Conservation (phyloP, 2,797 vertebrate genomes). For the Anabas testudineus region DNA sequence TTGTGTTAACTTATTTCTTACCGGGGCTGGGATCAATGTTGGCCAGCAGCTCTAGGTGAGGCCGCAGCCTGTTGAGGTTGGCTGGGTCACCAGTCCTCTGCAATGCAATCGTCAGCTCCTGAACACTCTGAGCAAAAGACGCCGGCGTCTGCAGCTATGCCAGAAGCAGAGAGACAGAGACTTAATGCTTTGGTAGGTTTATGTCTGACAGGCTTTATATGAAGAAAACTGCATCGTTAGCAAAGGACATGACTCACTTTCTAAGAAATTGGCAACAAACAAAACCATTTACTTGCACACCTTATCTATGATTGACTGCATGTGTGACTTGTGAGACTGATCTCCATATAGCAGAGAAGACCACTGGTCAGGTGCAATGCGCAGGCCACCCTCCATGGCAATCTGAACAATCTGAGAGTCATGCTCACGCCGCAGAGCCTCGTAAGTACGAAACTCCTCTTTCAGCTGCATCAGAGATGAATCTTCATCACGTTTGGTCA, state of each 20-base stretch:
- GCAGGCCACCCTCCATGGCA: conserved; percentile 97
- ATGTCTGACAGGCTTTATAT: background rate
- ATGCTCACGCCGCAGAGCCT: conserved; percentile 95
- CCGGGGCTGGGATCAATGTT: conserved; percentile 99
- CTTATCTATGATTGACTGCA: conserved; percentile 99
- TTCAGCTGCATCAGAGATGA: conserved; percentile 99
- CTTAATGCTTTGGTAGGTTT: conserved; percentile 7
- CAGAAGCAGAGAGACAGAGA: background rate
- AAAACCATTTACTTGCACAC: conserved; percentile 62
- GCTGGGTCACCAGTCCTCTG: conserved; percentile 99
- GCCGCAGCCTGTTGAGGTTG: conserved; percentile 96
- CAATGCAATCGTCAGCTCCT: conserved; percentile 98
- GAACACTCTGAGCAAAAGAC: conserved; percentile 98
- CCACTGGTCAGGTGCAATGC: conserved; percentile 99
- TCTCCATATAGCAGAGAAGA: conserved; percentile 97
- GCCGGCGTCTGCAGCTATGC: conserved; percentile 98
- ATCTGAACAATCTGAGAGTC: conserved; percentile 99
- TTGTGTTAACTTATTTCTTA: conserved; percentile 65
- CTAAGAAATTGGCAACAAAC: background rate
- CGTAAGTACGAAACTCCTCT: conserved; percentile 97
- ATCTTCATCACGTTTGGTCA: conserved; percentile 98
- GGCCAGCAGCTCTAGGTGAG: conserved; percentile 95
- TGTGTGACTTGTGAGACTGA: conserved; percentile 98
- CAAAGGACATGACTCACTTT: background rate
- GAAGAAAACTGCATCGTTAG: background rate